Evolutionary conservation across 2,113 vertebrate genomes (phyloP), one percentile per base, ranked within the genome.

Genomic region (Oxyruncus cristatus): DNA sequence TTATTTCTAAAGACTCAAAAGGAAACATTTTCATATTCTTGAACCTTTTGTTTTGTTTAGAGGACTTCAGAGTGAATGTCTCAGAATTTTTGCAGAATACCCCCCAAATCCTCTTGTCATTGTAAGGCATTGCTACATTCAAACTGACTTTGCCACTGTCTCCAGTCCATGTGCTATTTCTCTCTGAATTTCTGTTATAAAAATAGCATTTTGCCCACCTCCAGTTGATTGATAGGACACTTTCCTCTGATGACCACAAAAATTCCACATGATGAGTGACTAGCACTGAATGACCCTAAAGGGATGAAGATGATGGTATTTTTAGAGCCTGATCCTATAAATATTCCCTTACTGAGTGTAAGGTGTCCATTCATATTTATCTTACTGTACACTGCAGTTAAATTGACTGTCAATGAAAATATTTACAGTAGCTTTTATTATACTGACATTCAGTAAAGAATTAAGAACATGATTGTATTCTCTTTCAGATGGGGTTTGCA

Each of bases 401-500:
- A 91, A 77, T 44, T 50, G 59, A 47, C 21, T 18, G 20, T 18
- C 52, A 83, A 6, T 63, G 22, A 55, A 67, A 82, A 16, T 42
- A 78, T 39, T 80, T 85, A 47, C 58, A 66, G 53, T 42, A 77
- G 35, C 8, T n/a, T 76, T 83, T 50, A 41, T 46, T 55, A 22
- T 62, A 28, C 1, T 82, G 89, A 79, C 56, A 44, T 53, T 84
- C 80, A 75, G 7, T 70, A 27, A 74, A 53, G 9, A 52, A 67
- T 61, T 85, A 91, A 75, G 26, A 59, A 53, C 78, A 59, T 58
- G 62, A 55, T 7, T 97, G 15, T 88, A 8, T 63, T 94, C 96
- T 97, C 95, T 97, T 97, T 95, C 81, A 99, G 99, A 99, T 97
- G 98, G 98, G 39, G 93, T 99, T 96, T 99, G 99, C 97, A 99